These are phyloP conservation scores for Cyprinodon brontotheroides DNA, from an alignment of 2,113 vertebrate genomes.

Conservation along the genomic window DNA sequence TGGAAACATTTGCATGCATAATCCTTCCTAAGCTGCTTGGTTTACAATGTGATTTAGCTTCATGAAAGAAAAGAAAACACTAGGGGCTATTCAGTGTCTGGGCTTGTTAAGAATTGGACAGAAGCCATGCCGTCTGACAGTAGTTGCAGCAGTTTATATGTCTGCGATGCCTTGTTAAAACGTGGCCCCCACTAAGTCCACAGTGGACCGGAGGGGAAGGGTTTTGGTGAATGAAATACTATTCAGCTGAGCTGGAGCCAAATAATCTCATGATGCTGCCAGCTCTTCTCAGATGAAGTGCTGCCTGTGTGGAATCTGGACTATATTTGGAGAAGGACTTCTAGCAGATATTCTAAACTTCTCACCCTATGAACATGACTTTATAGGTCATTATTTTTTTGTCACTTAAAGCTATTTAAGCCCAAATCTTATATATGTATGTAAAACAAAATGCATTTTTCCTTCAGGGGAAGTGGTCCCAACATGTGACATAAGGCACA, in stretches of 20 bases:
- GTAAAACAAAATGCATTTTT: slow-evolving; percentile 9
- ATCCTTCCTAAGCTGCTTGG: slow-evolving; percentile 6
- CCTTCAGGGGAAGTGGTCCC: slow-evolving; percentile 5
- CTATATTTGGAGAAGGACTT: slow-evolving; percentile 65
- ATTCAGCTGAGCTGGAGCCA: slow-evolving; percentile 35
- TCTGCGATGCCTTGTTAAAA: slow-evolving; percentile 56
- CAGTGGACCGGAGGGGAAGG: slow-evolving; percentile 14
- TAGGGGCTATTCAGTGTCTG: slow-evolving; percentile 29
- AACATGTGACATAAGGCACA: slow-evolving; percentile 60
- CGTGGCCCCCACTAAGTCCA: slow-evolving; percentile 33
- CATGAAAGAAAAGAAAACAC: slow-evolving; percentile 22
- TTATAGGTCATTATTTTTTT: slow-evolving; percentile 11
- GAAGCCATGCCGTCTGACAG: slow-evolving; percentile 24
- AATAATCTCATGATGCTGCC: slow-evolving; percentile 43
- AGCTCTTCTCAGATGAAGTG: slow-evolving; percentile 16
- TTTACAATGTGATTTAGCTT: slow-evolving; percentile 36
- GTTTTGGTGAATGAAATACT: slow-evolving; percentile 52
- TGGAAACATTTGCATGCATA: slow-evolving; percentile 5
- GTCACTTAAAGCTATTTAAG: not conserved
- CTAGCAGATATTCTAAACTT: slow-evolving; percentile 26
- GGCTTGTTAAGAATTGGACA: slow-evolving; percentile 10
- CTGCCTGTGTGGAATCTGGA: slow-evolving; percentile 25
- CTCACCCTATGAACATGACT: slow-evolving; percentile 13
- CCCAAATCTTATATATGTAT: not conserved
- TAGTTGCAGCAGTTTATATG: slow-evolving; percentile 35